Evolutionary conservation across 2,113 vertebrate genomes (phyloP).

Genomic region (Meriones unguiculatus): DNA sequence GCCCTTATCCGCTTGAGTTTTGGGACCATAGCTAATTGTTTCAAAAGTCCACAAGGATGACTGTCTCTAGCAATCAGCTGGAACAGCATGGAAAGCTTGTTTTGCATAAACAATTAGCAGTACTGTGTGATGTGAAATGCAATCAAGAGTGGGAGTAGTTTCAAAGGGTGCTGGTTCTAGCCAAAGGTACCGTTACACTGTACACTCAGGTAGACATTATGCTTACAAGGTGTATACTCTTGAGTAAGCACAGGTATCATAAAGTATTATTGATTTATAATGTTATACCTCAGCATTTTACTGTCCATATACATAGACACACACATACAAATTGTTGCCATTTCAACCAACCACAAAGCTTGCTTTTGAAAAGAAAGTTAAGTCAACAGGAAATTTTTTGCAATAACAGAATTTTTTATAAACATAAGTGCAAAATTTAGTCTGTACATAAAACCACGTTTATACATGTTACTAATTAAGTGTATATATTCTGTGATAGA

Average conservation of each 20-base stretch:
- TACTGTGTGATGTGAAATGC: too few species aligned
- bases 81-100: neutral
- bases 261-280: neutral
- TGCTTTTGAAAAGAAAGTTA: constrained; percentile 28
- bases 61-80: neutral
- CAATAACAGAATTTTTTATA: constrained; percentile 55
- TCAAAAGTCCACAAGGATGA: neutral
- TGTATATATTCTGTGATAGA: neutral
- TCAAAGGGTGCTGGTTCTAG: neutral
- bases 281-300: neutral
- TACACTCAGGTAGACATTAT: neutral
- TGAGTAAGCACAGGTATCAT: neutral
- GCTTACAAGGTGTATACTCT: neutral
- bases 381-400: neutral
- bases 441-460: constrained; percentile 7
- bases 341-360: neutral
- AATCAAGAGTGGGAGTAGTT: neutral
- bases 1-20: neutral
- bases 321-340: neutral
- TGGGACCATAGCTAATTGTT: neutral
- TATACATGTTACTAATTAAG: neutral
- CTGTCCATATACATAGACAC: neutral
- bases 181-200: accelerated
- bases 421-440: constrained; percentile 17
- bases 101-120: neutral